Conservation (phyloP, 2,888 invertebrate genomes). For the Entomobrya proxima region DNA sequence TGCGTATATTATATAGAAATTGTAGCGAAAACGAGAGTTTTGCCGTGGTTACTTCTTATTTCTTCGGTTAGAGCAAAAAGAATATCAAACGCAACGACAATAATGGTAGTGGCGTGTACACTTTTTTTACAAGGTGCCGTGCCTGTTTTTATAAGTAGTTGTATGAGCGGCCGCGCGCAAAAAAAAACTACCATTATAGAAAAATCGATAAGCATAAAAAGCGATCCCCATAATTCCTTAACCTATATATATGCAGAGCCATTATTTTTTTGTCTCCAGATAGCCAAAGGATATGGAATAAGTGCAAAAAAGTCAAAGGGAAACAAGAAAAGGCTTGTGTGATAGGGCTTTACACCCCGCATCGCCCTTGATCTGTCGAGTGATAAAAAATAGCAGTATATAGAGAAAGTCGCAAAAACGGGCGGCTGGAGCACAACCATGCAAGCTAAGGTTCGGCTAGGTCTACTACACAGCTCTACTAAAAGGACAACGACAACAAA, state of each 20-base stretch:
- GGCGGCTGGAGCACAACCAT: not conserved
- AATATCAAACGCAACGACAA: too few species aligned
- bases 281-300: constrained; percentile 64
- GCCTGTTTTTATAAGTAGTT: not conserved
- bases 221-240: constrained; percentile 65
- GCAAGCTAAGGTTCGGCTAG: not conserved
- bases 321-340: constrained; percentile 47
- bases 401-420: constrained; percentile 43
- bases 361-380: constrained; percentile 68
- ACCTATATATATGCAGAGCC: constrained; percentile 65
- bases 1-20: too few species aligned
- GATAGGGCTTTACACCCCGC: constrained; percentile 68
- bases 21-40: too few species aligned
- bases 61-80: too few species aligned
- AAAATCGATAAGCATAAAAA: constrained; percentile 66
- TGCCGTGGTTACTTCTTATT: too few species aligned
- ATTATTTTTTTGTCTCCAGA: constrained; percentile 64
- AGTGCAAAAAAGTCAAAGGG: constrained; percentile 60
- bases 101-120: not conserved
- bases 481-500: not conserved
- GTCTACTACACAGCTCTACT: not conserved
- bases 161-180: not conserved
- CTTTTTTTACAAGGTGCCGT: not conserved
- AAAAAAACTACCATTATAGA: constrained; percentile 34
- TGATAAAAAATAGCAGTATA: constrained; percentile 60